Percentiles rank a stretch among this genome's conserved stretches.
These are phyloP conservation scores for Tragelaphus buxtoni DNA, from an alignment of 2,113 vertebrate species.

Conservation along the genomic window DNA sequence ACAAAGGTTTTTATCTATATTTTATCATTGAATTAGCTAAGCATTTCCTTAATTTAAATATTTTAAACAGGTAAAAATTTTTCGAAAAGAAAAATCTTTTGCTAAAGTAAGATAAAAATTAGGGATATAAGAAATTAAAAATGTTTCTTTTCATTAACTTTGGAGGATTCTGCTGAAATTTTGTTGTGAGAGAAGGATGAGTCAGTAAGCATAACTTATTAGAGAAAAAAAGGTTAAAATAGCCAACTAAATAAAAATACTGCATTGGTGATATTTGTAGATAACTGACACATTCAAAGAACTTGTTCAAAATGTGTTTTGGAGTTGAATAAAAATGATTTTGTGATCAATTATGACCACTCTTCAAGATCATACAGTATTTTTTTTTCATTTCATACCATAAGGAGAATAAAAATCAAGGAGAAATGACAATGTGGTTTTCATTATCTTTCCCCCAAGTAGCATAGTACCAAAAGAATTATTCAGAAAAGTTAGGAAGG, in stretches of 20 bases:
- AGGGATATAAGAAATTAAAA: background rate
- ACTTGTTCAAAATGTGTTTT: background rate
- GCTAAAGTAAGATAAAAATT: background rate
- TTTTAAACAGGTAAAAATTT: background rate
- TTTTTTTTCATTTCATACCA: background rate
- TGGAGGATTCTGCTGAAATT: background rate
- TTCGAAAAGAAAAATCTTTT: background rate
- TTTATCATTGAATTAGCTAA: background rate
- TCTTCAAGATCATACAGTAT: background rate
- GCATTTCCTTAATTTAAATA: background rate
- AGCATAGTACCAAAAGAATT: background rate
- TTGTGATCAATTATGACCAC: background rate
- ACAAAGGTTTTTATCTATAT: background rate
- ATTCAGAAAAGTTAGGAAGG: background rate
- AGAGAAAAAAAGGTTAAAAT: background rate
- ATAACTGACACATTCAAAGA: background rate
- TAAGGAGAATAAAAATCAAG: background rate
- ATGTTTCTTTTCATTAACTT: background rate
- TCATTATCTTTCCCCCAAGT: background rate
- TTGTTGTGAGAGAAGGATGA: background rate
- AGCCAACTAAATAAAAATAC: background rate
- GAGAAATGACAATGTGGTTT: background rate
- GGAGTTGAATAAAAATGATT: background rate
- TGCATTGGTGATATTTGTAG: background rate
- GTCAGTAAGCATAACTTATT: background rate